A percentile compares a stretch with the other conserved stretches of the same genome.
Conservation (phyloP, 2,113 vertebrate species). For the Scalopus aquaticus region DNA sequence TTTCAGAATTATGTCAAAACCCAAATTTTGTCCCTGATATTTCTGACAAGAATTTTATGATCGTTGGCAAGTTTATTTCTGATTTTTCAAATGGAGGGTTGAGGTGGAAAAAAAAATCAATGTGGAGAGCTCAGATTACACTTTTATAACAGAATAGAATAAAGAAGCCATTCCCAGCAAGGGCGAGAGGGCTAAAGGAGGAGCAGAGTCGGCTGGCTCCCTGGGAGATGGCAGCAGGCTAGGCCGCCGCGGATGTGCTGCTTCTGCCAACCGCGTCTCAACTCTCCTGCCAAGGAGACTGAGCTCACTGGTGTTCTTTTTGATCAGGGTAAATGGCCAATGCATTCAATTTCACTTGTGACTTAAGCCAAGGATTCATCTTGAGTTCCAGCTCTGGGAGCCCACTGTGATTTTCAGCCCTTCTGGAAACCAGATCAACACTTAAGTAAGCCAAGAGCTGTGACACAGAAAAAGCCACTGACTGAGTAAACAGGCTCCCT, state of each 20-base stretch:
- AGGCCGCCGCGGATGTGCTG: fast-evolving
- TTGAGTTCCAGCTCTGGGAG: conserved; percentile 27
- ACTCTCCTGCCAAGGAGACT: conserved; percentile 17
- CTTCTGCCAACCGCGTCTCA: neutral
- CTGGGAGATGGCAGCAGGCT: neutral
- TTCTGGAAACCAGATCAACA: conserved; percentile 55
- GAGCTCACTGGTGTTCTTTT: conserved; percentile 24
- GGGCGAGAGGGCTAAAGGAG: neutral
- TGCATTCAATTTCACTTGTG: conserved; percentile 49
- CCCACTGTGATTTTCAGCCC: neutral
- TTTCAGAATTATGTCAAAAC: conserved; percentile 20
- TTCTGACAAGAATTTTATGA: neutral
- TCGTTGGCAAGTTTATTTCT: neutral
- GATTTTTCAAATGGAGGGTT: conserved; percentile 19
- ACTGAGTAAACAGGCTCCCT: neutral
- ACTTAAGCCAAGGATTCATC: conserved; percentile 68
- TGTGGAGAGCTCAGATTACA: neutral
- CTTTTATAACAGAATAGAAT: neutral
- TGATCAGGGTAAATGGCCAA: conserved; percentile 67
- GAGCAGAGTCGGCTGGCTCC: neutral
- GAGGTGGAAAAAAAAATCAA: neutral
- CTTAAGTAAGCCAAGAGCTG: neutral
- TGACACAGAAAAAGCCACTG: neutral
- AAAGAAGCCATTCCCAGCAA: neutral
- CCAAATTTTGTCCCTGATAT: neutral